Base-by-base conservation (phyloP, 2,797 vertebrate species). In the Cirrhinus mrigala region DNA sequence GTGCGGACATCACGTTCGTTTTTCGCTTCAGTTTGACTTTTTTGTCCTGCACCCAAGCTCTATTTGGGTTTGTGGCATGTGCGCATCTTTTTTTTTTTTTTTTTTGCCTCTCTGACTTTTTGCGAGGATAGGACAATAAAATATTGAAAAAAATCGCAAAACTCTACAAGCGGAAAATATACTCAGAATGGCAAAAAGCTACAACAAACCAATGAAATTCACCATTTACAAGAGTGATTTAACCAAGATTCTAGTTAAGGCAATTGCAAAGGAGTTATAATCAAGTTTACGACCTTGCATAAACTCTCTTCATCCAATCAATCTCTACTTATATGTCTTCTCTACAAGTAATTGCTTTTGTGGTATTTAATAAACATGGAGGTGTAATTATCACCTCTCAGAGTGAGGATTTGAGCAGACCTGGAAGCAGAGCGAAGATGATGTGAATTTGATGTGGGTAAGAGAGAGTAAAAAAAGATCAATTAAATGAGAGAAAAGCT, bases 341-440 rank as follows among this genome's bases (percentile, higher is more conserved):
- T 66, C 46, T 44, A 68, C 16, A 69, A 76, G 73, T 84, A 77
- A 84, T 77, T 84, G 73, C 82, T 76, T 76, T 46, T 77, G 73
- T 83, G 82, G 82, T 77, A 77, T 84, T 84, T 56, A 84, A 56
- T 68, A 76, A 84, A 74, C 68, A 7, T 74, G 14, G 27, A 52
- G 9, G 29, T 77, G 82, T 77, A 56, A 77, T 77, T 15, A 66
- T 77, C 74, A 69, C 73, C 48, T 77, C 54, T 78, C 22, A 84
- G 60, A 44, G 22, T 18, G 73, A n/a, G 29, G 27, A 66, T 83
- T 66, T 76, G 22, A 75, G 60, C 22, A 37, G 81, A 66, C 20
- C 3, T 0, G 14, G 56, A 29, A 50, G 44, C 44, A 37, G 9
- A 70, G 33, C 1, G 11, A 27, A 27, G 66, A 44, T 56, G n/a